Conservation (phyloP, 2,797 vertebrate species). For the Melanotaenia trifasciata region DNA sequence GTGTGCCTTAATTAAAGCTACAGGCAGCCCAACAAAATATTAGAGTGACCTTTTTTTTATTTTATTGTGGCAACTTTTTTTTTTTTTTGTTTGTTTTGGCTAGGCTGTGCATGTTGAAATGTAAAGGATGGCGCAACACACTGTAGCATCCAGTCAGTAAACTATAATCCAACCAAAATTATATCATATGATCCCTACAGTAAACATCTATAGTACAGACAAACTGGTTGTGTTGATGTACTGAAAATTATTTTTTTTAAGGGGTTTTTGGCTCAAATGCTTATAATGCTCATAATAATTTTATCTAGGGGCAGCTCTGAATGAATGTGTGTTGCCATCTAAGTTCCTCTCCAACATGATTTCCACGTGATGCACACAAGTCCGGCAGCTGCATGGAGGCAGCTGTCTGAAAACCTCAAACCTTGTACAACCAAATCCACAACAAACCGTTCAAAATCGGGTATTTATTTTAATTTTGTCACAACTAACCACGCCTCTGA, state of each 20-base stretch:
- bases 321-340: not conserved
- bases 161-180: not conserved
- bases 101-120: not conserved
- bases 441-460: not conserved
- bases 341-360: conserved; percentile 17
- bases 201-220: not conserved
- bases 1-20: too few species aligned
- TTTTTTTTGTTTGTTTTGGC: too few species aligned
- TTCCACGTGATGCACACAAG: not conserved
- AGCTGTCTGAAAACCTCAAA: not conserved
- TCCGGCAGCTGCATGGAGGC: not conserved
- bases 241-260: not conserved
- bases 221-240: not conserved
- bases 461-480: not conserved
- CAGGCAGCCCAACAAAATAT: too few species aligned
- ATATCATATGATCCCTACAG: not conserved
- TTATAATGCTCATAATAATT: not conserved
- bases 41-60: too few species aligned
- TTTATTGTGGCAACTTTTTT: too few species aligned
- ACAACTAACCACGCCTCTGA: too few species aligned
- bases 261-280: accelerated
- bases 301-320: not conserved
- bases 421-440: not conserved
- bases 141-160: not conserved
- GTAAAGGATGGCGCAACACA: conserved; percentile 16